phyloP scores from a whole-genome alignment of 2,888 invertebrate species.

The Napeogenes sylphis region DNA sequence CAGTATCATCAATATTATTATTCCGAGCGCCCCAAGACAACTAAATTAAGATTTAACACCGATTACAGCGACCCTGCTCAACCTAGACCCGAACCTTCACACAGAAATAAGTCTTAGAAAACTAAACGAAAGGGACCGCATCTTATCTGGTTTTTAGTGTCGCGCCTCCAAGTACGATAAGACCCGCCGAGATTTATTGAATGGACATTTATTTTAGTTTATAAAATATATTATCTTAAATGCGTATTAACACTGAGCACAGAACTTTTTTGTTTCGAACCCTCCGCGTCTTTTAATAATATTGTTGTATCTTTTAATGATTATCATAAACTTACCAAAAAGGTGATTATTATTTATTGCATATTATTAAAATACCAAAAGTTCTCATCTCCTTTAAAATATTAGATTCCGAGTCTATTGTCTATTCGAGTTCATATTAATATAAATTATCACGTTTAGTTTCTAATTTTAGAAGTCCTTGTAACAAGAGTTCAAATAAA shows the following conservation, averaged over 20 bases:
- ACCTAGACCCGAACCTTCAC: conserved; percentile 28
- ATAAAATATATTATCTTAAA: conserved; percentile 76
- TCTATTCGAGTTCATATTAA: too few species aligned
- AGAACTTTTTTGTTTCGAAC: conserved; percentile 61
- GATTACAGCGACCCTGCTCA: conserved; percentile 48
- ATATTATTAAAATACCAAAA: background rate
- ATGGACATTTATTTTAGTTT: conserved; percentile 72
- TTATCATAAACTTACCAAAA: background rate
- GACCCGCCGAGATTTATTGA: conserved; percentile 69
- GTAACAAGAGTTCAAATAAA: too few species aligned
- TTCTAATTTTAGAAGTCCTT: conserved; percentile 1
- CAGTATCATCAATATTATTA: conserved; percentile 26
- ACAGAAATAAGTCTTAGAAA: conserved; percentile 27
- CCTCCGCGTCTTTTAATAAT: conserved; percentile 29
- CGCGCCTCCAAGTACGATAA: conserved; percentile 68
- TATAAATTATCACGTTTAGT: too few species aligned
- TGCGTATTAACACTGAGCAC: conserved; percentile 74
- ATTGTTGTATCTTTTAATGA: background rate
- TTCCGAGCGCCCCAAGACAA: conserved; percentile 62
- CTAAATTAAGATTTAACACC: conserved; percentile 76
- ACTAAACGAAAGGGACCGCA: conserved; percentile 44
- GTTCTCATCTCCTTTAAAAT: too few species aligned
- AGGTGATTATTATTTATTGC: too few species aligned
- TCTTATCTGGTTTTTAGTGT: conserved; percentile 71
- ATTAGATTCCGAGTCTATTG: too few species aligned